Percentiles rank a stretch among this genome's conserved stretches.
Conservation (phyloP, 2,797 vertebrate species). For the Todus mexicanus region DNA sequence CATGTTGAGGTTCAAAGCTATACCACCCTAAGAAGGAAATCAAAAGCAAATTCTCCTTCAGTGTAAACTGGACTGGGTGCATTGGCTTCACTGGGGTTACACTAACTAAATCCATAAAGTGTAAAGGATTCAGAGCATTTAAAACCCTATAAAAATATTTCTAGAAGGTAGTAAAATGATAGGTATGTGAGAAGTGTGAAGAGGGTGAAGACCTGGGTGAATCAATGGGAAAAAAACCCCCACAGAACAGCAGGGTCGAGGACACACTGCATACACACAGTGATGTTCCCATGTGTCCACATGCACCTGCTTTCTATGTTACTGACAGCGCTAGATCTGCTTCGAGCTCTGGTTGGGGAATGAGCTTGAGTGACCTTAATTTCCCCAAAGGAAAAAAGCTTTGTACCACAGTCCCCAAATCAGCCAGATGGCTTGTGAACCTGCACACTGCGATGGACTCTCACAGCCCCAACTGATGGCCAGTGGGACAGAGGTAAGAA, state of each 20-base stretch:
- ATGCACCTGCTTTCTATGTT: fast-evolving
- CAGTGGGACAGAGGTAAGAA: background rate
- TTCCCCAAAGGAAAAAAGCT: background rate
- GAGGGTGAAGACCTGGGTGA: background rate
- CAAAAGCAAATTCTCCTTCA: background rate
- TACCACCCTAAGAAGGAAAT: background rate
- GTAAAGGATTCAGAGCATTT: background rate
- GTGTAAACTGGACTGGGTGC: background rate
- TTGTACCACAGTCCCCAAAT: background rate
- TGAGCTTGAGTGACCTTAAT: background rate
- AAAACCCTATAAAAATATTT: background rate
- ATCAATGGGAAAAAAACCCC: background rate
- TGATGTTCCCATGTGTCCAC: background rate
- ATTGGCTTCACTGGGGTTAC: background rate
- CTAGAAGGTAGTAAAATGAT: background rate
- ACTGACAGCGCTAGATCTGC: fast-evolving
- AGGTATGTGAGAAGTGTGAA: background rate
- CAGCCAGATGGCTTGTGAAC: background rate
- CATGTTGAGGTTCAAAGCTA: background rate
- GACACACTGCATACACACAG: background rate
- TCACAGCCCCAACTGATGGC: background rate
- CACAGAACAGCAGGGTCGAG: background rate
- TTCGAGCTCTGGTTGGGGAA: background rate
- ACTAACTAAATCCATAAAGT: background rate
- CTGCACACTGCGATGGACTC: background rate